These are phyloP conservation scores for Danio tinwini DNA, from an alignment of 2,797 vertebrate species.

Conservation along the genomic window DNA sequence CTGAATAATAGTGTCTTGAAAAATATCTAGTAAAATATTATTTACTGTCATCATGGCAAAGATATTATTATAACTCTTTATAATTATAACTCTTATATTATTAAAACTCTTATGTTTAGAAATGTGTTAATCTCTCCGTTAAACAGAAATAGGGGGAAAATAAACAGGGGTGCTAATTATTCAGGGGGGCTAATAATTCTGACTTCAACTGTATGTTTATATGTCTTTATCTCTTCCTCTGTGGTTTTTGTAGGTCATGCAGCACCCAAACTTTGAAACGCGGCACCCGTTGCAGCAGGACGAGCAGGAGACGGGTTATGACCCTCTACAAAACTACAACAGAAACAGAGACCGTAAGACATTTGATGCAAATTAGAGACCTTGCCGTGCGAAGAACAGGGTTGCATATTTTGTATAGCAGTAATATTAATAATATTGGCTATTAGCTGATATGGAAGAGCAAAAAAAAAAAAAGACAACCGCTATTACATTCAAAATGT, in stretches of 20 bases:
- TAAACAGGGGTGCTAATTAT: too few relatives aligned
- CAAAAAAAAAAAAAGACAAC: not conserved
- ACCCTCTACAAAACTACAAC: constrained; percentile 88
- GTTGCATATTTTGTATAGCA: not conserved
- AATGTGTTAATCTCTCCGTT: too few relatives aligned
- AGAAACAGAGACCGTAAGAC: constrained; percentile 83
- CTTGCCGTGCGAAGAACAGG: not conserved
- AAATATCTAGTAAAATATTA: too few relatives aligned
- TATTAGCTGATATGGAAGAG: not conserved
- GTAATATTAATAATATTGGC: not conserved
- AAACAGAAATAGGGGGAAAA: too few relatives aligned
- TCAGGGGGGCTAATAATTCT: too few relatives aligned
- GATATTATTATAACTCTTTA: too few relatives aligned
- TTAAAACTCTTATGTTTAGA: too few relatives aligned
- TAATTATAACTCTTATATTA: too few relatives aligned
- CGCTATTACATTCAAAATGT: not conserved
- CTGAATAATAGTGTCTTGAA: too few relatives aligned
- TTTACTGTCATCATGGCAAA: too few relatives aligned
- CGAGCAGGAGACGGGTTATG: constrained; percentile 93
- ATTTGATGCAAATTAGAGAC: not conserved
- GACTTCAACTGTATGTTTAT: not conserved
- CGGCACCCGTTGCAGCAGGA: constrained; percentile 93
- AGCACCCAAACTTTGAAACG: constrained; percentile 90
- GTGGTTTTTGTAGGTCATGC: constrained; percentile 79
- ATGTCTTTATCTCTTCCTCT: constrained; percentile 4